These are phyloP conservation scores for Synergus gifuensis DNA, from an alignment of 2,888 invertebrate species.

Conservation along the genomic window DNA sequence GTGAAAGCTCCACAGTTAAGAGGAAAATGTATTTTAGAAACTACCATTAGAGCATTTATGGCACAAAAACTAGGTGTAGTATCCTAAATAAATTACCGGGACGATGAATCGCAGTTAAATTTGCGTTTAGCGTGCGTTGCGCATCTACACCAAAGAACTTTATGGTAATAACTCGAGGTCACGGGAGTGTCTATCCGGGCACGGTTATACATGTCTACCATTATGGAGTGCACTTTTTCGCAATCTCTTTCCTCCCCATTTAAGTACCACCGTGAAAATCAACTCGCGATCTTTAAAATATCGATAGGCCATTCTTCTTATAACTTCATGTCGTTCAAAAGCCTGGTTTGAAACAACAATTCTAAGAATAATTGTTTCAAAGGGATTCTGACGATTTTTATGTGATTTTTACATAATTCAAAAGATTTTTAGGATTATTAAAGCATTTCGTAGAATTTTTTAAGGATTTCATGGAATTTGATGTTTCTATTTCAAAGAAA, in stretches of 20 bases:
- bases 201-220: slow-evolving; percentile 28
- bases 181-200: slow-evolving; percentile 31
- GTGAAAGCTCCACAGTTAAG: slow-evolving; percentile 34
- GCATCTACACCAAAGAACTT: slow-evolving; percentile 11
- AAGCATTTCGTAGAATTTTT: too few relatives aligned
- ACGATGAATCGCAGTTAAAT: slow-evolving; percentile 19
- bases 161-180: slow-evolving; percentile 28
- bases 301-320: not conserved
- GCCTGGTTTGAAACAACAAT: too few relatives aligned
- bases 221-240: slow-evolving; percentile 26
- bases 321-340: too few relatives aligned
- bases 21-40: slow-evolving; percentile 35
- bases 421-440: too few relatives aligned
- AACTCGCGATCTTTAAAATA: slow-evolving; percentile 32
- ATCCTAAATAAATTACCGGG: slow-evolving; percentile 22
- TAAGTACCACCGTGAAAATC: slow-evolving; percentile 12
- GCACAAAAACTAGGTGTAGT: slow-evolving; percentile 27
- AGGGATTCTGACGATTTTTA: too few relatives aligned
- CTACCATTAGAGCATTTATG: slow-evolving; percentile 36
- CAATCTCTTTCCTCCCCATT: slow-evolving; percentile 26
- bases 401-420: too few relatives aligned
- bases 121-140: slow-evolving; percentile 12
- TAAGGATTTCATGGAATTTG: too few relatives aligned
- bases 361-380: too few relatives aligned
- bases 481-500: too few relatives aligned